Percentiles rank a stretch among this genome's conserved stretches.
Conservation (phyloP, 2,888 invertebrate species). For the Cybosia mesomella region DNA sequence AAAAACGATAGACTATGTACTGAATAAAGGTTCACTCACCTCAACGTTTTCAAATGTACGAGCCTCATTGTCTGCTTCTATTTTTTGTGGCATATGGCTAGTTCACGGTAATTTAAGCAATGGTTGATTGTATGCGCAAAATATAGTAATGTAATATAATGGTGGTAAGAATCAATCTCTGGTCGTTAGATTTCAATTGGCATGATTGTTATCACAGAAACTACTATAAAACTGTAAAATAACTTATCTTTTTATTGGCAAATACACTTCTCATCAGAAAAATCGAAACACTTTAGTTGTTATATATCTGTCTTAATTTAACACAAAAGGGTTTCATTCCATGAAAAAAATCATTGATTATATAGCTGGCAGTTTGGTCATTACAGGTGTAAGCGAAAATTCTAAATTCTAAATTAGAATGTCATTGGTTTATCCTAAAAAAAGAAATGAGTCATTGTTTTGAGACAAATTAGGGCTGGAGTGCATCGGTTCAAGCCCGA, state of each 20-base stretch:
- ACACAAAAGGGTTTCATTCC: too few species aligned
- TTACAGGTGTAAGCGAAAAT: too few species aligned
- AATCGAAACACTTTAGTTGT: too few species aligned
- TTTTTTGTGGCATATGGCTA: constrained; percentile 81
- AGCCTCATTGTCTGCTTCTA: constrained; percentile 79
- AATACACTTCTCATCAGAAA: background rate
- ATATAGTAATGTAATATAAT: constrained; percentile 36
- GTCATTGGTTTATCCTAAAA: too few species aligned
- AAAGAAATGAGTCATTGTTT: too few species aligned
- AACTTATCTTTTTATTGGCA: background rate
- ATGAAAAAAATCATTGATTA: too few species aligned
- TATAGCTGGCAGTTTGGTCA: too few species aligned
- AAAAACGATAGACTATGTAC: constrained; percentile 79
- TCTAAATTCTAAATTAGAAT: too few species aligned
- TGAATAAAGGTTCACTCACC: constrained; percentile 78
- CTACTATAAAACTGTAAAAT: background rate
- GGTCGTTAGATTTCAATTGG: background rate
- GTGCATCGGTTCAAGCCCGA: too few species aligned
- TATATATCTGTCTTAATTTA: too few species aligned
- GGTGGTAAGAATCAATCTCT: constrained; percentile 28
- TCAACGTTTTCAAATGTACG: constrained; percentile 81
- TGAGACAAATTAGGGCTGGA: too few species aligned
- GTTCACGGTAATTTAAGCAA: constrained; percentile 70
- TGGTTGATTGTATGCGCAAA: constrained; percentile 57
- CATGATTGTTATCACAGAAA: constrained; percentile 36